phyloP scores from a whole-genome alignment of 1,140 invertebrate species.

The Pseudoatta argentina region DNA sequence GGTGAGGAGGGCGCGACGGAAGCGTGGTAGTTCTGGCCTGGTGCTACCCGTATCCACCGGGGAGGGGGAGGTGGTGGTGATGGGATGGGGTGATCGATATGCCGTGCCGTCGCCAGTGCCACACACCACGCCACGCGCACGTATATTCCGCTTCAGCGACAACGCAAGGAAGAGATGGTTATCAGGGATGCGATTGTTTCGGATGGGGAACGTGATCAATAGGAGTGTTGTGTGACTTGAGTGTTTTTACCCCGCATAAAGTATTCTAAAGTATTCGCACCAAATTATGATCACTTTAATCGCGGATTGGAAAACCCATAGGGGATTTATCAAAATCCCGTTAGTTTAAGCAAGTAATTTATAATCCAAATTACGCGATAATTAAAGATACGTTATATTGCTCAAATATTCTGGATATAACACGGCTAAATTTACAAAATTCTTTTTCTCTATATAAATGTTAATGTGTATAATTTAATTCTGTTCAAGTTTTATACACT shows the following conservation, averaged over 20 bases:
- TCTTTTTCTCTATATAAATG: background rate
- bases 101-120: constrained; percentile 63
- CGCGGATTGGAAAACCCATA: background rate
- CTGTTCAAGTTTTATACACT: background rate
- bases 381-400: background rate
- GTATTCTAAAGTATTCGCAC: background rate
- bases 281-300: background rate
- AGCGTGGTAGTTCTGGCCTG: constrained; percentile 62
- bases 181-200: constrained; percentile 38
- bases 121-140: constrained; percentile 45
- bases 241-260: background rate
- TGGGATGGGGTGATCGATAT: constrained; percentile 72
- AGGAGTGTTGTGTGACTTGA: background rate
- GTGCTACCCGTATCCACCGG: constrained; percentile 54
- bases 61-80: background rate
- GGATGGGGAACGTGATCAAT: background rate
- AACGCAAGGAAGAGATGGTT: constrained; percentile 44
- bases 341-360: background rate
- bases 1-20: constrained; percentile 10
- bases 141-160: constrained; percentile 47
- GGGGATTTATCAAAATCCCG: background rate
- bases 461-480: background rate
- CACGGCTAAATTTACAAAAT: background rate
- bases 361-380: background rate
- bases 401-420: background rate